Evolutionary conservation across 2,797 vertebrate genomes (phyloP), one percentile per base, ranked within the genome.

Genomic region (Mustela erminea): DNA sequence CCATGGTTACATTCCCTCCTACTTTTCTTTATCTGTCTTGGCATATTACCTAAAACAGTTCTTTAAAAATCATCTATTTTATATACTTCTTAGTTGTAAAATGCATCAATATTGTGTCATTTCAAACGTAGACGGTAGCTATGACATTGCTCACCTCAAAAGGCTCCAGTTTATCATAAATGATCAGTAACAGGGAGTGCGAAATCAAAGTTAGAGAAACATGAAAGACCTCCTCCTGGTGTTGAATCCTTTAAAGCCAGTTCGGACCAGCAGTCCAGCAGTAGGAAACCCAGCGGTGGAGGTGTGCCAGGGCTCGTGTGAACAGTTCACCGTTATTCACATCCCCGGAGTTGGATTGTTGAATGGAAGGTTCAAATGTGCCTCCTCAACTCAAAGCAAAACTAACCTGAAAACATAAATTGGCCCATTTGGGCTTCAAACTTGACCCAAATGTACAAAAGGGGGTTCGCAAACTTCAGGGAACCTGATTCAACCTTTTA

Each of bases 381-480:
- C 86, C 62, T 60, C 87, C 96, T 87, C 90, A 80, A 87, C 95
- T 98, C 97, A 98, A 97, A 98, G 97, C 85, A 68, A 97, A 95
- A 68, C 85, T 62, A 90, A 92, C 96, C 97, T 97, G 96, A 97
- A 97, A 98, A 96, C 96, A 98, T 95, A 96, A 98, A 97, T 96
- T 93, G 96, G 95, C 85, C 97, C 95, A 96, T 97, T 93, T 97
- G 92, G 97, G 94, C 93, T 98, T 98, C 97, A 95, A 72, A 94
- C 96, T 98, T 97, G 95, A 98, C 94, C 96, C 96, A 96, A 92
- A 95, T 82, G 92, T 81, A 96, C 96, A 97, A 96, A 95, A 93
- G 93, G 82, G 94, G 96, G 96, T 90, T 97, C 88, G 66, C 93
- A 96, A 93, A 96, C 97, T 97, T 97, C 96, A 97, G 95, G 96